Evolutionary conservation across 2,113 vertebrate species (phyloP).

Genomic region (Parus major): DNA sequence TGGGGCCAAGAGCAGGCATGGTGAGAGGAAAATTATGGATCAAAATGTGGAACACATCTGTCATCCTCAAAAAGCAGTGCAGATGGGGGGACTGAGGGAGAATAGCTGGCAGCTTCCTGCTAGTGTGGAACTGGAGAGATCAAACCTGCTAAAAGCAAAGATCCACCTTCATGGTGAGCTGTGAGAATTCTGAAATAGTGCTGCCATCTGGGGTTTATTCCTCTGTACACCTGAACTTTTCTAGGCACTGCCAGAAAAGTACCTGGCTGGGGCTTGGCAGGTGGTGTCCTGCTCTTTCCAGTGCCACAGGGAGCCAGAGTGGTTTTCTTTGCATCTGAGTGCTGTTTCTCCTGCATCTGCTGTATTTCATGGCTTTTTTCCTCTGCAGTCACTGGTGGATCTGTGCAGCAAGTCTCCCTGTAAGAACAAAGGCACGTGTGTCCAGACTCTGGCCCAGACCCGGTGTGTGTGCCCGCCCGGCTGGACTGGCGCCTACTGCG

Average conservation of each 20-base stretch:
- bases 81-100: not conserved
- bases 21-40: not conserved
- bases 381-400: constrained; percentile 79
- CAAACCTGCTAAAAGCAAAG: not conserved
- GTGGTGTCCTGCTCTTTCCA: not conserved
- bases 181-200: not conserved
- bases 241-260: not conserved
- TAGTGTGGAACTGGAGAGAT: not conserved
- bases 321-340: no score
- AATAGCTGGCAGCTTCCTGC: not conserved
- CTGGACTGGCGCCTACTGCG: constrained; percentile 90
- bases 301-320: not conserved
- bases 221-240: not conserved
- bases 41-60: not conserved
- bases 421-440: constrained; percentile 83
- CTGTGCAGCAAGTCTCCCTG: constrained; percentile 85
- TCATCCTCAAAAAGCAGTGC: not conserved
- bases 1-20: not conserved
- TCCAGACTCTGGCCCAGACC: constrained; percentile 80
- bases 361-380: rapidly evolving
- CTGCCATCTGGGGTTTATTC: not conserved
- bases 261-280: not conserved
- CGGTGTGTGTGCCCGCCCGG: constrained; percentile 79
- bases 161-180: not conserved
- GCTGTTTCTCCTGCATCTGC: not conserved